Conservation (phyloP, 2,888 invertebrate genomes). For the Chalcosyrphus nemorum region DNA sequence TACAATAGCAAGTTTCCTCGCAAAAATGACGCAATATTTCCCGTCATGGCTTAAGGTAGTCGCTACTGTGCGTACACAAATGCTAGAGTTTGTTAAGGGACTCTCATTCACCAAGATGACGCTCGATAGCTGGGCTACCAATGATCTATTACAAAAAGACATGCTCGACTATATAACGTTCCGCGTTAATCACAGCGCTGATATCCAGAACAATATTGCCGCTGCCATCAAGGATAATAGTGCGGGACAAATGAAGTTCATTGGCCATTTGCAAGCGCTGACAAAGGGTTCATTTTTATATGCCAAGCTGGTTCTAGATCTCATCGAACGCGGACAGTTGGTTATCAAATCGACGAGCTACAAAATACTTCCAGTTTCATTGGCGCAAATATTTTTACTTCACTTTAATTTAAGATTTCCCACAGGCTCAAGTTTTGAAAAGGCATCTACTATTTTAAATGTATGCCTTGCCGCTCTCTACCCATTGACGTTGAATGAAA, state of each 20-base stretch:
- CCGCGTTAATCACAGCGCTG: slow-evolving; percentile 90
- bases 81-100: slow-evolving; percentile 91
- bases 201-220: slow-evolving; percentile 92
- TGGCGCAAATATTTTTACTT: slow-evolving; percentile 94
- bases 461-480: slow-evolving; percentile 95
- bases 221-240: slow-evolving; percentile 82
- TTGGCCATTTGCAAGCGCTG: slow-evolving; percentile 91
- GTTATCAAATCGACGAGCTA: slow-evolving; percentile 97
- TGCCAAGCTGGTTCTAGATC: slow-evolving; percentile 94
- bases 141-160: slow-evolving; percentile 92
- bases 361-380: slow-evolving; percentile 93
- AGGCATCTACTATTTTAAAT: slow-evolving; percentile 93
- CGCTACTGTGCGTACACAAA: slow-evolving; percentile 92
- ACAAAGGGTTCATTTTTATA: slow-evolving; percentile 96
- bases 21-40: slow-evolving; percentile 85
- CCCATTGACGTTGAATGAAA: slow-evolving; percentile 94
- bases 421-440: slow-evolving; percentile 94
- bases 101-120: slow-evolving; percentile 91
- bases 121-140: slow-evolving; percentile 85
- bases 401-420: slow-evolving; percentile 97
- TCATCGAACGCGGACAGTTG: slow-evolving; percentile 94
- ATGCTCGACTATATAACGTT: slow-evolving; percentile 93
- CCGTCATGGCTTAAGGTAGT: slow-evolving; percentile 96
- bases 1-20: slow-evolving; percentile 94
- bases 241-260: slow-evolving; percentile 89